phyloP scores from a whole-genome alignment of 2,113 vertebrate species.

The Myiopsitta monachus region DNA sequence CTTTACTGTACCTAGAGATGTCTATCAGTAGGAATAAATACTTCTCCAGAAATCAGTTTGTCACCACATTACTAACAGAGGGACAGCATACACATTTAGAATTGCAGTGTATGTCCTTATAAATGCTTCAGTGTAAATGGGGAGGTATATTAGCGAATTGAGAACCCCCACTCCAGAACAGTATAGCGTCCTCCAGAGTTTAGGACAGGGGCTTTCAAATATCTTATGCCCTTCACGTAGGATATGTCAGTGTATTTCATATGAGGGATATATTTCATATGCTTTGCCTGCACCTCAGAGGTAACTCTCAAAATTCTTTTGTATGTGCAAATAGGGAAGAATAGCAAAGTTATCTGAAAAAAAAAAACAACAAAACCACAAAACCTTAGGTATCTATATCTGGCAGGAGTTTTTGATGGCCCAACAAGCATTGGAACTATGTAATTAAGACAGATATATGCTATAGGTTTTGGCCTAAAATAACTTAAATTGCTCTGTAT shows the following conservation, averaged over 20 bases:
- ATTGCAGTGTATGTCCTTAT: background rate
- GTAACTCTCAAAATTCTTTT: background rate
- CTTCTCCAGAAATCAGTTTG: background rate
- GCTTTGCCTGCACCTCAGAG: background rate
- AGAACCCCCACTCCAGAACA: background rate
- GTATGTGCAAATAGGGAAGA: background rate
- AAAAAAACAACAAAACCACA: too few species aligned
- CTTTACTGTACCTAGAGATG: background rate
- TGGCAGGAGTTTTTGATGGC: background rate
- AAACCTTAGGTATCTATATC: background rate
- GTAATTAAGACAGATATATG: background rate
- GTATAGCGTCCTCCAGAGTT: background rate
- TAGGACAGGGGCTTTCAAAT: background rate
- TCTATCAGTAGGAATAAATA: background rate
- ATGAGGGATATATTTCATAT: background rate
- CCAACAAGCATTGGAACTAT: background rate
- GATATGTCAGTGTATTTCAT: background rate
- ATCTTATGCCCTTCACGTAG: background rate
- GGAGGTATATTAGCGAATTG: background rate
- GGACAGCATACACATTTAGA: background rate
- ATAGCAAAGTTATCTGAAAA: background rate
- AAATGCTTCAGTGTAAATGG: background rate
- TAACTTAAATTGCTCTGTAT: background rate
- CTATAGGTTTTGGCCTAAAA: background rate
- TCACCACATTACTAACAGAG: background rate